Base-by-base conservation (phyloP, 2,888 invertebrate genomes). In the Tyria jacobaeae region DNA sequence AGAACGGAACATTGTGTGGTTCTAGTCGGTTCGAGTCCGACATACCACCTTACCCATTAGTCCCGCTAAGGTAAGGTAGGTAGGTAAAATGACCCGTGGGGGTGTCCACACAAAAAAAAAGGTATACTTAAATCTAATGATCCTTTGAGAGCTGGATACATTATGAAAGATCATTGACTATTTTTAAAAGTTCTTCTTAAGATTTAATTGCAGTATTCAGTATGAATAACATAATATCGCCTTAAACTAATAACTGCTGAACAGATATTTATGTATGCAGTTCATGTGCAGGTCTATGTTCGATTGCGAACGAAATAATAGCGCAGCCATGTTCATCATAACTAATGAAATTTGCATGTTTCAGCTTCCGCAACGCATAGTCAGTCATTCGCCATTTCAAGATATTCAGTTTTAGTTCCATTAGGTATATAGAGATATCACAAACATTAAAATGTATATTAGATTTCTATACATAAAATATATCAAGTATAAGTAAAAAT, bases 341-440 rank as follows among this genome's bases (percentile, higher is more conserved):
- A 63, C 70, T 68, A 70, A 70, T 68, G 61, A 61, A 54, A 75
- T 74, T 62, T 75, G 54, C 62, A 60, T 68, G 76, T 66, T 68
- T 59, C 35, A 47, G 52, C 57, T 66, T 64, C 66, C 51, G 54
- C 41, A 10, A 17, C 50, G 55, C 15, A 10, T 9, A 37, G 7
- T 37, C 24, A 25, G 24, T 31, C 27, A 7, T 7, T 62, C 24
- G 53, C 24, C 31, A 49, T 31, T 55, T 10, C 53, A 50, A 60
- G 52, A 49, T 66, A 60, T 66, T 60, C 44, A 56, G 41, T 57
- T 35, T 21, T 34, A 7, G 21, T 12, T 62, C n/a, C n/a, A n/a
- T 49, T 62, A 24, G 4, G 17, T 37, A 3, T 52, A 24, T 14
- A 34, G 12, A 34, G 3, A 52, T 14, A 24, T 35, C 21, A 34